Evolutionary conservation across 2,113 vertebrate genomes (phyloP).

Genomic region (Seriola quinqueradiata): DNA sequence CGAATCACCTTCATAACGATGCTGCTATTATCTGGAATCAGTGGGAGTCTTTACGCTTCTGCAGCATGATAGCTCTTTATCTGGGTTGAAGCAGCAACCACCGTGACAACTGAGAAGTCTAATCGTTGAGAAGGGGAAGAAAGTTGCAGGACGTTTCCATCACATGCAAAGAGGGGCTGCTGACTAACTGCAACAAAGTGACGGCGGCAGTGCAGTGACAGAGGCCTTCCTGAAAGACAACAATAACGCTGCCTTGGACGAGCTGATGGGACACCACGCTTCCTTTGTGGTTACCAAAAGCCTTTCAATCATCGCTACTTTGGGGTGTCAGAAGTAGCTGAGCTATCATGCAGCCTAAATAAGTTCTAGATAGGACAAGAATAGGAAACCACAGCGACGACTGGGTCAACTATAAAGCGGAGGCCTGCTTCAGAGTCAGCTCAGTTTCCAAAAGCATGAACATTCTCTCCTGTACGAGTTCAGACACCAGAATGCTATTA

Average conservation of each 20-base stretch:
- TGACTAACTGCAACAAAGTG: slow-evolving; percentile 42
- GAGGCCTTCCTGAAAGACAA: slow-evolving; percentile 33
- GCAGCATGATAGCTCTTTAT: slow-evolving; percentile 68
- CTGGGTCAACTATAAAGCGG: slow-evolving; percentile 16
- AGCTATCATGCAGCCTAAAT: slow-evolving; percentile 21
- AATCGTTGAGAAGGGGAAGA: slow-evolving; percentile 65
- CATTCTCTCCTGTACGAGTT: background rate
- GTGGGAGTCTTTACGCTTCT: slow-evolving; percentile 44
- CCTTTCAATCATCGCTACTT: slow-evolving; percentile 39
- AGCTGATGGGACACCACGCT: slow-evolving; percentile 40
- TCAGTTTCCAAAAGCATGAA: slow-evolving; percentile 4
- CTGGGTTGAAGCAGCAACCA: slow-evolving; percentile 52
- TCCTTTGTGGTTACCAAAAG: slow-evolving; percentile 58
- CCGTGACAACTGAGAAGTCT: slow-evolving; percentile 67
- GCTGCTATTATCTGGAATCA: slow-evolving; percentile 58
- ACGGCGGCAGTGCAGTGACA: slow-evolving; percentile 29
- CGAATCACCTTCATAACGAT: slow-evolving; percentile 34
- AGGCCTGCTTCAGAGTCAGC: slow-evolving; percentile 20
- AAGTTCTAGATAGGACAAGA: slow-evolving; percentile 33
- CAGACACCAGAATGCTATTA: background rate
- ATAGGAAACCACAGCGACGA: slow-evolving; percentile 52
- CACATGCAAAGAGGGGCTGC: slow-evolving; percentile 42
- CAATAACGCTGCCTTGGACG: slow-evolving; percentile 7
- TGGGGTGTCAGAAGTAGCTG: slow-evolving; percentile 37
- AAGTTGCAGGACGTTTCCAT: slow-evolving; percentile 47